Evolutionary conservation across 2,113 vertebrate genomes (phyloP), one percentile per base, ranked within the genome.

Genomic region (Oreocharis arfaki): DNA sequence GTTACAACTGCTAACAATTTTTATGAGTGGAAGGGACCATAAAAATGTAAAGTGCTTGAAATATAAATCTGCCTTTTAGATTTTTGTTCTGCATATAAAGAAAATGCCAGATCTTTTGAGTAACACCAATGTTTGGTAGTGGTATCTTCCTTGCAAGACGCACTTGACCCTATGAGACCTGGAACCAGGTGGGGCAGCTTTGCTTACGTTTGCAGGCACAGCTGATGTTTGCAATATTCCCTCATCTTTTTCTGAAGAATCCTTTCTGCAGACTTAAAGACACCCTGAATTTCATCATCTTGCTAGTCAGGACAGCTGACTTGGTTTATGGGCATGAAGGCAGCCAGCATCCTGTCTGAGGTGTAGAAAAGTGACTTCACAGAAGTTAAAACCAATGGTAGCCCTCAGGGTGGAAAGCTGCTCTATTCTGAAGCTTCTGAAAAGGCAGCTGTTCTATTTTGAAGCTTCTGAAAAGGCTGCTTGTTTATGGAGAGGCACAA

Each of bases 11-110:
- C 82, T 78, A 79, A 77, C 46, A 49, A 22, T 65, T 93, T 89
- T 80, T 80, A 65, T 52, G 85, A 89, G 44, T 64, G 28, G 41
- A 84, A 84, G 53, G 94, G 89, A 77, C 71, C 65, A 49, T 63
- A 71, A 57, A 90, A 89, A 69, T 41, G 33, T 97, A 94, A 97
- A 97, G 97, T 97, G 96, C 97, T 96, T 84, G 67, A 93, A 92
- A 91, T 75, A 80, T 1, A 81, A 56, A 82, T 61, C 83, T 88
- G 80, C 69, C 15, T 52, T 82, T 77, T 42, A 23, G 35, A 41
- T 22, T 79, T 89, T 53, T 84, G 33, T 10, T 92, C 85, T 85
- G 64, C 70, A 24, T 77, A 68, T 67, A 44, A n/a, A n/a, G 32
- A 87, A 83, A 87, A 67, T 8, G 23, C 77, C 65, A 27, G 69